Conservation (phyloP, 2,113 vertebrate species). For the Pelusios castaneus region DNA sequence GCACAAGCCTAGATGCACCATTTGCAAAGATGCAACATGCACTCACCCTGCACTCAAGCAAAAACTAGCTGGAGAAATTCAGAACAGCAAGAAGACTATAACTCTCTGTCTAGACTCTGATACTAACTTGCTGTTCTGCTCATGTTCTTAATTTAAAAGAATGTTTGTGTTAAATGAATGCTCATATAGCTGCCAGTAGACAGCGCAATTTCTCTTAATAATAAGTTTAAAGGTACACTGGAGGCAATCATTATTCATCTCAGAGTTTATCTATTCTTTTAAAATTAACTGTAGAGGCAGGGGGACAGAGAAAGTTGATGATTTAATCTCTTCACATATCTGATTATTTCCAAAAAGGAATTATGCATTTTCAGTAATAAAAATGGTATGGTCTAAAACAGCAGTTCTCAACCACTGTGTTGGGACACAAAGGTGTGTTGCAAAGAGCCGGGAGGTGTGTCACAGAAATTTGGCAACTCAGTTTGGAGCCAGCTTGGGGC, state of each 20-base stretch:
- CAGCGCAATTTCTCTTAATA: neutral
- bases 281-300: neutral
- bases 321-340: constrained; percentile 10
- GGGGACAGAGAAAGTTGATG: neutral
- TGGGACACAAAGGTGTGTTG: too few species aligned
- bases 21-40: neutral
- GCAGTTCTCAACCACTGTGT: too few species aligned
- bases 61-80: neutral
- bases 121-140: neutral
- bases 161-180: neutral
- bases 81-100: neutral
- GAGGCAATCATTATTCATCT: neutral
- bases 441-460: too few species aligned
- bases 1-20: neutral
- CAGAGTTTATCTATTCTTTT: neutral
- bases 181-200: constrained; percentile 13
- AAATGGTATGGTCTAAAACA: neutral
- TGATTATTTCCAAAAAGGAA: neutral
- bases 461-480: too few species aligned
- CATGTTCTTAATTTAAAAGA: fast-evolving
- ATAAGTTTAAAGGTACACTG: neutral
- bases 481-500: too few species aligned
- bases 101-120: neutral
- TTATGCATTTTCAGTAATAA: neutral
- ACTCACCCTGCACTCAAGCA: neutral